Evolutionary conservation across 2,888 invertebrate species (phyloP).

Genomic region (Ophion slaviceki): DNA sequence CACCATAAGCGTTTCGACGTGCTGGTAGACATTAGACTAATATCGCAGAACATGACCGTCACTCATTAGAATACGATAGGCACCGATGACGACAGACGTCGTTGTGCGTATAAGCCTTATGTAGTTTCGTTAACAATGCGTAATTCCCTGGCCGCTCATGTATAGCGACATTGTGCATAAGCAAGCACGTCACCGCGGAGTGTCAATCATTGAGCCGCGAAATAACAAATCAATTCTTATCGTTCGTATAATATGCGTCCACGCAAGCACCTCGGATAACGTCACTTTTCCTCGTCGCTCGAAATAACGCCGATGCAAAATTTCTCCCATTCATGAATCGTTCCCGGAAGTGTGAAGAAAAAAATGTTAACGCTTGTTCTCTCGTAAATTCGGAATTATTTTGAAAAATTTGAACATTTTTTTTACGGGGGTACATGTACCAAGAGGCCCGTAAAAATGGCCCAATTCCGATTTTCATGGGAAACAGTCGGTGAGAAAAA

Average conservation of each 20-base stretch:
- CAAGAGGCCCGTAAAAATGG: too few relatives aligned
- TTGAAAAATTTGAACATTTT: too few relatives aligned
- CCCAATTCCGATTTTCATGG: too few relatives aligned
- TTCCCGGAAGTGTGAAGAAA: not conserved
- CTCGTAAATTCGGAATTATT: too few relatives aligned
- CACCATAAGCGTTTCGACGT: not conserved
- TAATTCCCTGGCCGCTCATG: not conserved
- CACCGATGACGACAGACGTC: not conserved
- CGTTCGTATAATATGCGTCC: not conserved
- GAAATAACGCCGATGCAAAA: not conserved
- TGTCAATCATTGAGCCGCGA: not conserved
- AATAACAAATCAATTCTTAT: constrained; percentile 1
- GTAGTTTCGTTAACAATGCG: constrained; percentile 25
- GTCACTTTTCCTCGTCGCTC: not conserved
- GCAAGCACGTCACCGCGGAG: not conserved
- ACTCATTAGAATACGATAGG: not conserved
- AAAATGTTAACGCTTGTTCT: too few relatives aligned
- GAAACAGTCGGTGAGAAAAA: too few relatives aligned
- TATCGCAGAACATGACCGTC: constrained; percentile 15
- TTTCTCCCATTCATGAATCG: not conserved
- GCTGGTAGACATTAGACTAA: not conserved
- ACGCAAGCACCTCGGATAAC: not conserved
- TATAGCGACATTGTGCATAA: not conserved
- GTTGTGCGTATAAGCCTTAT: constrained; percentile 23
- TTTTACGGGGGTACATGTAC: too few relatives aligned